Evolutionary conservation across 2,797 vertebrate genomes (phyloP), one percentile per base, ranked within the genome.

Genomic region (Myotis vivesi): DNA sequence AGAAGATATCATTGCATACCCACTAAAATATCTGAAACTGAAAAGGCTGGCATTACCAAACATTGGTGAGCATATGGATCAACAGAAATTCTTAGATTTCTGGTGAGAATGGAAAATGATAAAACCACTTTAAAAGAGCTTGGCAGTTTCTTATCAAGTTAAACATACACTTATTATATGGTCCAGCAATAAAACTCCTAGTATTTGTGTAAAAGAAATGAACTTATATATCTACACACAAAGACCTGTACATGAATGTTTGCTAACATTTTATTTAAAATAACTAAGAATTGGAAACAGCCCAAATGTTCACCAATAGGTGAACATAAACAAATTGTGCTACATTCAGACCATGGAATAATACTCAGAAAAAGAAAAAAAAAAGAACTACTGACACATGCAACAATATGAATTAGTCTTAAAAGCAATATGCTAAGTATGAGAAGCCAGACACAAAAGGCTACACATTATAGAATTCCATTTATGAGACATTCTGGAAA

Each of bases 381-480:
- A 23, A 85, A 62, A 19, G 57, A 95, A 76, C n/a, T 83, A 69
- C 11, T 15, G 53, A 88, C 33, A 30, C 0, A 8, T 55, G 28
- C 23, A 92, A 91, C 28, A 68, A 41, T 22, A 25, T 69, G 41
- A 59, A 89, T 77, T 77, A 53, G 25, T 82, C 49, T 44, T 23
- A 71, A 77, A 87, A 89, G 41, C 11, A 64, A 62, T 64, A n/a
- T 55, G 12, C 36, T 23, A 88, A 87, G 5, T 82, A 28, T 72
- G 46, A 95, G 38, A 91, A 94, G 44, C 13, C 53, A 88, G 79
- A 59, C 49, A 77, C 36, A 85, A 87, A 85, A 68, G 49, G 5
- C 36, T 81, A 20, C 6, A 16, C 76, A 36, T 36, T 86, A 36
- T 23, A 76, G 38, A 41, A 82, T 33, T 38, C 46, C 33, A 53